Base-by-base conservation (phyloP, 2,888 invertebrate species). In the Drosophila mettleri region DNA sequence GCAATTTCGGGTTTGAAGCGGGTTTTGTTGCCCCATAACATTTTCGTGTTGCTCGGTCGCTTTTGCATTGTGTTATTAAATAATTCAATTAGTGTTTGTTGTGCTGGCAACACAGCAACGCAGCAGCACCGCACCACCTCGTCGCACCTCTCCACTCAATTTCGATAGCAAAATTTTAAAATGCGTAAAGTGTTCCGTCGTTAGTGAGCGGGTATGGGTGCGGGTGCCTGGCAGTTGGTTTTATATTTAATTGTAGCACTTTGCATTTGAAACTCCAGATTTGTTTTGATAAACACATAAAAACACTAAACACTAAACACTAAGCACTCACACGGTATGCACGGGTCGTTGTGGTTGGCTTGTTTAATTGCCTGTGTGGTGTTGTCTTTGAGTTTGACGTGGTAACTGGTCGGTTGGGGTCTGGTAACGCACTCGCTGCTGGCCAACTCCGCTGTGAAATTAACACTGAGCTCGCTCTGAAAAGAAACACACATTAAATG, bases 381-480 rank as follows among this genome's bases (percentile, higher is more conserved):
- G 31, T 31, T 34, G 59, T 70, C 57, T 73, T 76, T 58, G 72
- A 60, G 58, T 53, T 77, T 64, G 73, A 67, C 71, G 74, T 77
- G 73, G 72, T 74, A 63, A 63, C 77, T 48, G 66, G 65, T 66
- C 65, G 61, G 22, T 71, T 39, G 20, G 48, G 67, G 39, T 60
- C 51, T 65, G 51, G 49, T 39, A 43, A 64, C 46, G 41, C 46
- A 60, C 49, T 43, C 34, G 59, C 63, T 74, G 88, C 90, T 84
- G 81, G 82, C 80, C 91, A 86, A 89, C 86, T 86, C 71, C 83
- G 78, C 83, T 88, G 90, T 81, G 79, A 78, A 83, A 81, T 82
- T 79, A 87, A 90, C 89, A 91, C 92, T 91, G 91, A 91, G 86
- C 84, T 81, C 80, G 78, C 87, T 84, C 80, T 76, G 75, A 89